Evolutionary conservation across 2,888 invertebrate genomes (phyloP).

Genomic region (Tachina lurida): DNA sequence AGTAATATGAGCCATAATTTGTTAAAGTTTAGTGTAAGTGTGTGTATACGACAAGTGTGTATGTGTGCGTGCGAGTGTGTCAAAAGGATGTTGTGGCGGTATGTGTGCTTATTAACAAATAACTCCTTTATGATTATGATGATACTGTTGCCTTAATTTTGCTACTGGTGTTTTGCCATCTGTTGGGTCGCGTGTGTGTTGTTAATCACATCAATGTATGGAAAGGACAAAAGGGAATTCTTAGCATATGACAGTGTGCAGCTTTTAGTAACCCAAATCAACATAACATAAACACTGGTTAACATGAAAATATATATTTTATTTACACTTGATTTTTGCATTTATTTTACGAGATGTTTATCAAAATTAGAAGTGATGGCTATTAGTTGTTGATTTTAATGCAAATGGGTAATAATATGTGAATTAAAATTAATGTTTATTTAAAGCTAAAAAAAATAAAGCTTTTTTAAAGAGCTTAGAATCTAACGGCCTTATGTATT

Average conservation of each 20-base stretch:
- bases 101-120: slow-evolving; percentile 49
- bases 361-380: slow-evolving; percentile 27
- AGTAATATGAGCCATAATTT: slow-evolving; percentile 42
- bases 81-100: slow-evolving; percentile 6
- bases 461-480: not conserved
- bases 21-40: slow-evolving; percentile 5
- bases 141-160: slow-evolving; percentile 34
- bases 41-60: not conserved
- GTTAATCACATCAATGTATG: slow-evolving; percentile 60
- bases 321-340: slow-evolving; percentile 49
- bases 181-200: slow-evolving; percentile 45
- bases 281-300: slow-evolving; percentile 2
- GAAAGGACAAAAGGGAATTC: slow-evolving; percentile 54
- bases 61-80: not conserved
- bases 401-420: not conserved
- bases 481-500: too few relatives aligned
- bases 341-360: slow-evolving; percentile 19
- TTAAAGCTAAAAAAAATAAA: not conserved
- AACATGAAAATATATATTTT: slow-evolving; percentile 53
- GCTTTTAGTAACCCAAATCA: slow-evolving; percentile 40
- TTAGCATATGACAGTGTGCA: not conserved
- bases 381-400: slow-evolving; percentile 32
- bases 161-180: slow-evolving; percentile 35
- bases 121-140: slow-evolving; percentile 55
- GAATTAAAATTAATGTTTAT: slow-evolving; percentile 31